Base-by-base conservation (phyloP, 2,113 vertebrate species). In the Planiliza haematocheilus region DNA sequence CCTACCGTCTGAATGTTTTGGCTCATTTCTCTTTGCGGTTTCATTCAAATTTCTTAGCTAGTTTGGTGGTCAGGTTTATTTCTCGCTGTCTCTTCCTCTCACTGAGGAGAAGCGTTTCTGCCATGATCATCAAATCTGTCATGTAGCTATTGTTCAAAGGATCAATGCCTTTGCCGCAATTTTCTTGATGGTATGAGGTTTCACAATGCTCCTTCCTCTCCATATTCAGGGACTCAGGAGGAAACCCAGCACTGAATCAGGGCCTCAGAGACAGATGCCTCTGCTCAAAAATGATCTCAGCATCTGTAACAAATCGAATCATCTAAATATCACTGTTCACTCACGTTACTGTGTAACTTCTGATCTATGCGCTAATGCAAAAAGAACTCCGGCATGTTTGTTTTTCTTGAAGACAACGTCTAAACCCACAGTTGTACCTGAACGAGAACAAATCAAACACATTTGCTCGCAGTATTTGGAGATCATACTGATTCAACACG, bases 111-210 rank as follows among this genome's bases (percentile, higher is more conserved):
- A 63, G 52, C 41, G 68, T 46, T 84, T 89, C 74, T 88, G 91
- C 85, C 74, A 14, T 36, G 73, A 86, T 90, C 88, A 89, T 89
- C 88, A 86, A 68, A 88, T 90, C 78, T 90, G 88, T 90, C 83
- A 79, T 88, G 81, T 71, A 77, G 82, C 78, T 45, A 68, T 83
- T 82, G 84, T 86, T 89, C 81, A 79, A 62, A 76, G 79, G 85
- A 87, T 91, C 87, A 86, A 88, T 89, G 84, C 58, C 70, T 82
- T 71, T 86, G 78, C 83, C 79, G 78, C 82, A 78, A 41, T 74
- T 75, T 79, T 80, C 79, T 39, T 60, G 69, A 84, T 74, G 60
- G 60, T 71, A 55, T 48, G 52, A 59, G 63, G 36, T 42, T 77
- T 78, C 53, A 73, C 65, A 56, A n/a, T 65, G 61, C 67, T 76